These are phyloP conservation scores for Menura novaehollandiae DNA, from an alignment of 2,113 vertebrate genomes.

Conservation along the genomic window DNA sequence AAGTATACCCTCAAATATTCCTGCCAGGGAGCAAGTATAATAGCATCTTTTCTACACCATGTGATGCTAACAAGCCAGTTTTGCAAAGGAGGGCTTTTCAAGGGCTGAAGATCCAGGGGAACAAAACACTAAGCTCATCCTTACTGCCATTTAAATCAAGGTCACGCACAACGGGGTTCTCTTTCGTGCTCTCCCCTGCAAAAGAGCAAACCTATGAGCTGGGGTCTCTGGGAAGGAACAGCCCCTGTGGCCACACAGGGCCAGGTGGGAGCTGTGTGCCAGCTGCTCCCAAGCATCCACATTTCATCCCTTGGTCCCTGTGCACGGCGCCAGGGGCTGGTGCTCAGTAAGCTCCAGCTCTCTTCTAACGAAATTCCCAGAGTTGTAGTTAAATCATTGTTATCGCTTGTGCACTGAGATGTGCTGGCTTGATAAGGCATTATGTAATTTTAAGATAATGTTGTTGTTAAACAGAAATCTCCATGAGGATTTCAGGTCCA, in stretches of 20 bases:
- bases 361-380: background rate
- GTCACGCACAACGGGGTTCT: fast-evolving
- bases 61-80: background rate
- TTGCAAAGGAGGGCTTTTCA: background rate
- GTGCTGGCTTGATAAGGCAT: constrained; percentile 55
- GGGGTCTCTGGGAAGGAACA: fast-evolving
- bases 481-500: constrained; percentile 26
- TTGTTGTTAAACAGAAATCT: constrained; percentile 28
- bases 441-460: constrained; percentile 49
- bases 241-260: background rate
- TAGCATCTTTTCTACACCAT: background rate
- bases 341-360: background rate
- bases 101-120: background rate
- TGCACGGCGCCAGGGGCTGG: fast-evolving
- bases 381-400: background rate
- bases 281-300: fast-evolving
- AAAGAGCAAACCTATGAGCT: fast-evolving
- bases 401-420: constrained; percentile 29
- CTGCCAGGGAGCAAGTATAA: background rate
- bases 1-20: background rate
- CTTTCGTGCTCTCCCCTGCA: background rate
- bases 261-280: background rate
- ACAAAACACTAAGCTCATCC: background rate
- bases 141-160: background rate
- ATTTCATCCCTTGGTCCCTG: fast-evolving